A percentile compares a stretch with the other conserved stretches of the same genome.
Evolutionary conservation across 2,888 invertebrate species (phyloP).

Genomic region (Fabriciana adippe): DNA sequence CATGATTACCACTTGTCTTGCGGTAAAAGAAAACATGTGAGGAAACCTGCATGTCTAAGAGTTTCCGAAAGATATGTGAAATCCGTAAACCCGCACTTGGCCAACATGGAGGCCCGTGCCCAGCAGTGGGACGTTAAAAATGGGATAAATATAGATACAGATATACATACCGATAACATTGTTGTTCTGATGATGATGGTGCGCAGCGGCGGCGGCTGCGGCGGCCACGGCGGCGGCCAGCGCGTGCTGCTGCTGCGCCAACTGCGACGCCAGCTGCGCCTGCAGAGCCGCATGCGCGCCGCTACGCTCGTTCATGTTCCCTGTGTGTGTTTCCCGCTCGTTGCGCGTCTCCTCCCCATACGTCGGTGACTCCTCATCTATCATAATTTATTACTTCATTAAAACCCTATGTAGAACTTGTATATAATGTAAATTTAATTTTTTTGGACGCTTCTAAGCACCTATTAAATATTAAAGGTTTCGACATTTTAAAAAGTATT

Average conservation of each 20-base stretch:
- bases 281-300: conserved; percentile 79
- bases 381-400: background rate
- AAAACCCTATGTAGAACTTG: too few species aligned
- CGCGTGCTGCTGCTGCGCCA: conserved; percentile 83
- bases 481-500: too few species aligned
- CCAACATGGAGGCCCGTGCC: too few species aligned
- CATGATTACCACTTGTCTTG: too few species aligned
- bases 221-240: conserved; percentile 82
- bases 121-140: background rate
- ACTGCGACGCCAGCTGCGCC: conserved; percentile 83
- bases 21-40: too few species aligned
- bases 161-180: conserved; percentile 79
- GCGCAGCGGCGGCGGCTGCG: conserved; percentile 83
- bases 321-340: conserved; percentile 38
- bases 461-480: too few species aligned
- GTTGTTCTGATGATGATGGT: conserved; percentile 83
- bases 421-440: too few species aligned
- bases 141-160: background rate
- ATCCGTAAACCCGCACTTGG: too few species aligned
- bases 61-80: too few species aligned
- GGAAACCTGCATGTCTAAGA: too few species aligned
- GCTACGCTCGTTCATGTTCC: conserved; percentile 53
- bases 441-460: too few species aligned
- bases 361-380: conserved; percentile 76
- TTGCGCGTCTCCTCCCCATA: conserved; percentile 73